Conservation (phyloP, 1,140 invertebrate genomes). For the Drosophila kepulauana region DNA sequence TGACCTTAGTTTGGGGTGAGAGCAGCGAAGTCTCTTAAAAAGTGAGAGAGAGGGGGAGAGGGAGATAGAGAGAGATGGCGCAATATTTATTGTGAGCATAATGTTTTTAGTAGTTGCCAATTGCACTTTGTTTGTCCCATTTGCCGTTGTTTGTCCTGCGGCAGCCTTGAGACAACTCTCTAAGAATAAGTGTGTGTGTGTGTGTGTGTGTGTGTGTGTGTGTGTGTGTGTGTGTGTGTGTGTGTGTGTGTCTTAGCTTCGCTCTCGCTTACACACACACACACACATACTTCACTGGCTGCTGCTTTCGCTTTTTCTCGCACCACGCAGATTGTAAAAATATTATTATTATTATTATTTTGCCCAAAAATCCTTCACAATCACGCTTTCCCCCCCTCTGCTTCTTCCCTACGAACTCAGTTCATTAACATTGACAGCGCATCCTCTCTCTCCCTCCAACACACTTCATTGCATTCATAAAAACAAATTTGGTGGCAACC, state of each 20-base stretch:
- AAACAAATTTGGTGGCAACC: constrained; percentile 12
- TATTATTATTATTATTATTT: constrained; percentile 19
- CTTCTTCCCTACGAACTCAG: neutral
- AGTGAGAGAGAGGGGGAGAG: neutral
- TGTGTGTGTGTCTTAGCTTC: neutral
- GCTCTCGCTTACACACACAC: neutral
- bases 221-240: constrained; percentile 7
- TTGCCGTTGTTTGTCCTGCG: constrained; percentile 29
- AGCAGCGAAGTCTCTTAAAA: too few relatives aligned
- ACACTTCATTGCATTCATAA: constrained; percentile 23
- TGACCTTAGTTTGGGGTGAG: neutral
- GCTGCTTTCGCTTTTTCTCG: constrained; percentile 4
- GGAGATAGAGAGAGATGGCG: neutral
- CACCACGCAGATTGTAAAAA: constrained; percentile 23
- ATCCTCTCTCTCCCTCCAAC: neutral
- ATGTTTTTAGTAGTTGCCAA: neutral
- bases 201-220: constrained; percentile 5
- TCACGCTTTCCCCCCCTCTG: neutral
- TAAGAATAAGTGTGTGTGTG: neutral
- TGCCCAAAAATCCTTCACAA: neutral
- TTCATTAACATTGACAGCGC: constrained; percentile 42
- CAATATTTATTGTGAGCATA: constrained; percentile 5
- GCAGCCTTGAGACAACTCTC: constrained; percentile 29
- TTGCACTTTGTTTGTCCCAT: constrained; percentile 42
- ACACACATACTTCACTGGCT: too few relatives aligned